Base-by-base conservation (phyloP, 2,113 vertebrate genomes). In the Tetrax tetrax region DNA sequence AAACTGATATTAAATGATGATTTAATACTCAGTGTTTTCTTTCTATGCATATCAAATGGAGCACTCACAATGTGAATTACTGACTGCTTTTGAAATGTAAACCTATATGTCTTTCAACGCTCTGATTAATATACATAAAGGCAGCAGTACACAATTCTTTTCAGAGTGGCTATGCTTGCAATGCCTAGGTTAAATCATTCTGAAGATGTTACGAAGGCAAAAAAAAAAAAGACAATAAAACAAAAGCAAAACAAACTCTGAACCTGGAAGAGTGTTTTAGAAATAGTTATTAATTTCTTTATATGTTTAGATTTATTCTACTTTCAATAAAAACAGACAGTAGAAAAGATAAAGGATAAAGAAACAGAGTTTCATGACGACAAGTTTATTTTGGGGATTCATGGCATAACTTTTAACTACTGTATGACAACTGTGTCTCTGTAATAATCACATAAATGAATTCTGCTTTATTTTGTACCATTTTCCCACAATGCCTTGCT, bases 1-100 rank as follows among this genome's bases (percentile, higher is more conserved):
- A 59, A 59, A 54, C 21, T 93, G 60, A 41, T 78, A 74, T 88
- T 96, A 91, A 94, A 88, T 77, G 47, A 28, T 90, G 71, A 96
- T 95, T 95, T 90, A 90, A 86, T 80, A 86, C 59, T 83, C 78
- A 35, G 29, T 64, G 12, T 38, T 83, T 92, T 77, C 43, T 80
- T 90, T 70, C 78, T 80, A 51, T 80, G 54, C 64, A 69, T 93
- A 79, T 90, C 54, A 86, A 90, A 88, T 69, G 17, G 90, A 92
- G 59, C 23, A 59, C 63, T 91, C 54, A 17, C 23, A 60, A 31
- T 43, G 63, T 83, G 83, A 94, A 80, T 78, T 90, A 93, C 35
- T 63, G 68, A 33, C 86, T 92, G 37, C 68, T 88, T 94, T 89
- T 78, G 65, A 75, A 89, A 81, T 19, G 29, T 71, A 92, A 92